Evolutionary conservation across 2,113 vertebrate genomes (phyloP).

Genomic region (Perca schrenkii): DNA sequence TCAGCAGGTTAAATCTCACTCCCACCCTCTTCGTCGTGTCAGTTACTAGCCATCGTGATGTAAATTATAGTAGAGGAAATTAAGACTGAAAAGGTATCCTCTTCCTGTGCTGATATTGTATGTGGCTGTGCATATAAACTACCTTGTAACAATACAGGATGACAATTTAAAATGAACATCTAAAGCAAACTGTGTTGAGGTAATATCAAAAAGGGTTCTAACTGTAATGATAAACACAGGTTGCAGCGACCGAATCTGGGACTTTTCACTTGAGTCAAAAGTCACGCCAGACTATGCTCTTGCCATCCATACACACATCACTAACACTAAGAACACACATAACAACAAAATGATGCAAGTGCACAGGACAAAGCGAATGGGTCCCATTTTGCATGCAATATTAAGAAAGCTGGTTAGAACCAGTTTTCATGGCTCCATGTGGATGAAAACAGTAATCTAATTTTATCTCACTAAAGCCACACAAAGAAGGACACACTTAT

Average conservation of each 20-base stretch:
- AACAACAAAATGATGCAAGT: not conserved
- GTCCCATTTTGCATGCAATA: conserved; percentile 14
- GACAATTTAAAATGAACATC: not conserved
- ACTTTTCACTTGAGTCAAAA: not conserved
- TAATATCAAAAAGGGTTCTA: not conserved
- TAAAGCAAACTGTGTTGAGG: not conserved
- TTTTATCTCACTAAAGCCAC: conserved; percentile 4
- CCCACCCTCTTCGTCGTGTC: not conserved
- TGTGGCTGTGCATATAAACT: not conserved
- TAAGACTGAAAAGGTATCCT: not conserved
- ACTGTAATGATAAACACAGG: not conserved
- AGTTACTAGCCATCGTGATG: not conserved
- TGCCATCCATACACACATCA: conserved; percentile 11
- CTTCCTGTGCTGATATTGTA: not conserved
- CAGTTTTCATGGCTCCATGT: conserved; percentile 23
- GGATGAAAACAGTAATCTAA: conserved; percentile 40
- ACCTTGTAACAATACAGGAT: not conserved
- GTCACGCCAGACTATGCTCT: not conserved
- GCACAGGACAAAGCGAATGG: conserved; percentile 1
- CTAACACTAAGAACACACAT: not conserved
- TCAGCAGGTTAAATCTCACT: not conserved
- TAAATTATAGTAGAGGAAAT: not conserved
- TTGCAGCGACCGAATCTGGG: not conserved
- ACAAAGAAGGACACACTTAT: conserved; percentile 9
- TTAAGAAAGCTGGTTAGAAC: conserved; percentile 39